Evolutionary conservation across 2,888 invertebrate genomes (phyloP), one percentile per base, ranked within the genome.

Genomic region (Agrotis puta): DNA sequence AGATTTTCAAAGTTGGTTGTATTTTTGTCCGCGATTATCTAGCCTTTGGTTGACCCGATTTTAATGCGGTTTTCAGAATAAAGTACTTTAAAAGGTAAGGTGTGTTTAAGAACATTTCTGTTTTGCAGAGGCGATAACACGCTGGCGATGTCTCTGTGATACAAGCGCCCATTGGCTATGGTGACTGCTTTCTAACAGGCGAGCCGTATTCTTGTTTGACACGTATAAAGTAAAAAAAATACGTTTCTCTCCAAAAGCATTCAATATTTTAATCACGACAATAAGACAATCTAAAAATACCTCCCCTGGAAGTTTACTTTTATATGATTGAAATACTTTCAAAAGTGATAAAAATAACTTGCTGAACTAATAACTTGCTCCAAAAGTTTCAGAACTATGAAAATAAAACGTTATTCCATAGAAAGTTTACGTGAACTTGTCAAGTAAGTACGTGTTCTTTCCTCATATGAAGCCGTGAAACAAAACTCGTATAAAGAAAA

Each of bases 301-400:
- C 22, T 24, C 5, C 3, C 6, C 16, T 16, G 1, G 33, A 6
- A 33, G 20, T 18, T 39, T 43, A 64, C 16, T 65, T 65, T 47
- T 27, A 27, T 24, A 47, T n/a, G 13, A n/a, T 24, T 20, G 27
- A 43, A 18, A 5, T 50, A 45, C n/a, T 57, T 50, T 51, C 45
- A 51, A 47, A 14, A 45, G 50, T 69, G 24, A 77, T 69, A 77
- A 51, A 50, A 72, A 68, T 74, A 24, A 64, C 14, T 20, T 27
- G 11, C 20, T 18, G 18, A 39, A 39, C 27, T 54, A 72, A 72
- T n/a, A 74, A 75, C 22, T 50, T 45, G 27, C 48, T 64, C 24
- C 2, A 11, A 50, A 20, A 74, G 75, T 53, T 70, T 43, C 18
- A n/a, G 66, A 75, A 71, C 39, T 65, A 75, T 39, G 66, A 48